Conservation (phyloP, 2,113 vertebrate species). For the Calyptomena viridis region DNA sequence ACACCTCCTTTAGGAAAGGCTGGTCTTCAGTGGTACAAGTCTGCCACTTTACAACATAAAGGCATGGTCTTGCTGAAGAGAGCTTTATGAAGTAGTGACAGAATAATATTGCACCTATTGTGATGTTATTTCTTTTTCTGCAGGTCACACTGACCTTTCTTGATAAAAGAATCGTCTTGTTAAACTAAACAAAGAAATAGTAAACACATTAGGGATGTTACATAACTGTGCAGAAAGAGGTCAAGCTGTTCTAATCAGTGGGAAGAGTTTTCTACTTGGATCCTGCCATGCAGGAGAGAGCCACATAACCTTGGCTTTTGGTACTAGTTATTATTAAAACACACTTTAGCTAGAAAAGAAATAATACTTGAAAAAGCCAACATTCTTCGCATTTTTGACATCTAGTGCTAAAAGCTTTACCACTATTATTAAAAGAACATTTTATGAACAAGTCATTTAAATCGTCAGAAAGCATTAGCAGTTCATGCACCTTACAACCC, state of each 20-base stretch:
- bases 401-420: constrained; percentile 71
- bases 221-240: constrained; percentile 33
- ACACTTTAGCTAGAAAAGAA: constrained; percentile 63
- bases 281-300: background rate
- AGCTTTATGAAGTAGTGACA: background rate
- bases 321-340: constrained; percentile 58
- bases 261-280: constrained; percentile 26
- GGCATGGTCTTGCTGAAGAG: background rate
- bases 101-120: background rate
- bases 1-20: background rate
- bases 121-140: background rate
- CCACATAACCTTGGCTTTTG: constrained; percentile 56
- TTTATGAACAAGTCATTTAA: constrained; percentile 76
- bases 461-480: constrained; percentile 72
- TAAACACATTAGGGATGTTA: constrained; percentile 55
- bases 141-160: constrained; percentile 40
- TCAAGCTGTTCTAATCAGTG: constrained; percentile 6
- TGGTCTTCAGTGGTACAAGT: background rate
- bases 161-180: constrained; percentile 49
- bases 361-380: constrained; percentile 66
- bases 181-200: constrained; percentile 53
- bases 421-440: constrained; percentile 74
- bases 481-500: constrained; percentile 64
- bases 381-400: constrained; percentile 68
- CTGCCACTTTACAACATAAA: background rate